A percentile compares a stretch with the other conserved stretches of the same genome.
Evolutionary conservation across 2,113 vertebrate species (phyloP).

Genomic region (Cololabis saira): DNA sequence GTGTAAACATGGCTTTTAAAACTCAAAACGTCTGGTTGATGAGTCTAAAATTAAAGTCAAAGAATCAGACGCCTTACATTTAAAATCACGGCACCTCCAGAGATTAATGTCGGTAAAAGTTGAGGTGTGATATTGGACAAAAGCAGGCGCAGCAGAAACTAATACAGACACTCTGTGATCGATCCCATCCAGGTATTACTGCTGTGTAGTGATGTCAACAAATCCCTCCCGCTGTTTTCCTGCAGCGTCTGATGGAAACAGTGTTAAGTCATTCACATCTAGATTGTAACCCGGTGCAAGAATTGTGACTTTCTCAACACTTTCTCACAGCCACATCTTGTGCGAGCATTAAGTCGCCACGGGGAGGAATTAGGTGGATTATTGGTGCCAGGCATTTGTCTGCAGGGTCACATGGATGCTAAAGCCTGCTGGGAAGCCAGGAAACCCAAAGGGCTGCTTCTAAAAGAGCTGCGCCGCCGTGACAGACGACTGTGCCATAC

Average conservation of each 20-base stretch:
- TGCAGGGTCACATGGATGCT: conserved; percentile 58
- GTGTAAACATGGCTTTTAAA: too few species aligned
- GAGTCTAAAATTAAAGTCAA: too few species aligned
- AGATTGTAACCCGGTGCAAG: too few species aligned
- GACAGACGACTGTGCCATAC: conserved; percentile 20
- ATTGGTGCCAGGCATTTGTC: conserved; percentile 68
- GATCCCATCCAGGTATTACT: too few species aligned
- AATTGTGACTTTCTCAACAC: conserved; percentile 5
- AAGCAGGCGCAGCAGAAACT: not conserved
- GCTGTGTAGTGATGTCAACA: not conserved
- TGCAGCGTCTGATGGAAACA: too few species aligned
- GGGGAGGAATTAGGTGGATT: conserved; percentile 75
- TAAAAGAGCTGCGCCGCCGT: conserved; percentile 19
- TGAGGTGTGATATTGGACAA: too few species aligned
- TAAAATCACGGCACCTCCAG: too few species aligned
- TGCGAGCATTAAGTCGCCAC: conserved; percentile 66
- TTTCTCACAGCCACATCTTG: conserved; percentile 52
- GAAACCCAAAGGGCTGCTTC: conserved; percentile 50
- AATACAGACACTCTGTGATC: conserved; percentile 25
- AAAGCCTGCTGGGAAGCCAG: conserved; percentile 71
- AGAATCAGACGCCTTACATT: too few species aligned
- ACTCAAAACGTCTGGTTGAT: too few species aligned
- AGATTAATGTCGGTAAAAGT: too few species aligned
- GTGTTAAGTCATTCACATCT: too few species aligned
- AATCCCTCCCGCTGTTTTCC: not conserved